Evolutionary conservation across 2,113 vertebrate genomes (phyloP), one percentile per base, ranked within the genome.

Genomic region (Cynoglossus semilaevis): DNA sequence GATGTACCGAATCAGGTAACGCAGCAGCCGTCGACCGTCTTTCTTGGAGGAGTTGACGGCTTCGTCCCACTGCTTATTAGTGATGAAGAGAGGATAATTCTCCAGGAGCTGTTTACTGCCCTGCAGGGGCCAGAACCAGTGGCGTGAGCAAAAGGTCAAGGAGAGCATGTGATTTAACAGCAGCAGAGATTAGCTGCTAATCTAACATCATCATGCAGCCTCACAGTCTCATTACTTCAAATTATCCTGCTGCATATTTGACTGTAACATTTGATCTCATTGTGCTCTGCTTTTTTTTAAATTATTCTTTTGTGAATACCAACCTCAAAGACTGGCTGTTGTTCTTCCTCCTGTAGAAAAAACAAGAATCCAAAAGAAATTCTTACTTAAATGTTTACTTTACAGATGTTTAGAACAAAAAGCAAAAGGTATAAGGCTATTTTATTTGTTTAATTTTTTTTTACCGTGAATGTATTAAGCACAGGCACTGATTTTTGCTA

Each of bases 61-160:
- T 85, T 98, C 97, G 17, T 99, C 97, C 97, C 97, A 99, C 87
- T 99, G 97, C 88, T 99, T 99, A 80, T 96, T 98, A 46, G 94
- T 94, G 90, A 99, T 97, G 92, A 95, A 97, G 84, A 99, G 95
- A n/a, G 97, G 96, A 63, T 98, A 99, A 91, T 96, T 99, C 90
- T 94, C 97, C 91, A 99, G 83, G 68, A 99, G 91, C 91, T 98
- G 97, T 79, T 99, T 99, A 74, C 95, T 99, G 79, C 95, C 97
- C 95, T 98, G 88, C 50, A 88, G 86, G 80, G 81, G 41, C 4
- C 53, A 37, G 22, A 29, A 29, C 22, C 22, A 29, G 22, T 16
- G 49, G 45, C 12, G 36, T 14, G 38, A 18, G 43, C 46, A 53
- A 40, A 15, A 15, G 22, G 37, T 8, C 51, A 41, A 38, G 42